Evolutionary conservation across 2,113 vertebrate species (phyloP), one percentile per base, ranked within the genome.

Genomic region (Solea solea): DNA sequence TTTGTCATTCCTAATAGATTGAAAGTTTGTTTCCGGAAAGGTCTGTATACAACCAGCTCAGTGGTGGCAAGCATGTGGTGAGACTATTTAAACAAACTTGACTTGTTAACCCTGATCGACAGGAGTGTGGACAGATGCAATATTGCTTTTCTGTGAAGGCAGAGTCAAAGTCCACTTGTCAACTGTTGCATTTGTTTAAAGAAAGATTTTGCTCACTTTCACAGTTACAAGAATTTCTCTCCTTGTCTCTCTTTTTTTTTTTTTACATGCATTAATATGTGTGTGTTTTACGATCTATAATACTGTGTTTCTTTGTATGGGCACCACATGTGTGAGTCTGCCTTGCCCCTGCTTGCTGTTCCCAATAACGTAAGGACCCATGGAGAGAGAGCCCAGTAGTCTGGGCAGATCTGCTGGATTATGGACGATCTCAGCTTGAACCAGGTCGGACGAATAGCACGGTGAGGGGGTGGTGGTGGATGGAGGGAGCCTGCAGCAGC

Each of bases 341-440:
- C 41, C 65, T 48, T 59, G 62, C 66, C 60, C 48, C 39, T 80
- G 70, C 67, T 78, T 76, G 75, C 59, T 64, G 68, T 76, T 76
- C 69, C 21, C 64, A 80, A 84, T 62, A 77, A 27, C 63, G 51
- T 16, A n/a, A 66, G 49, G 56, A 69, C 46, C 52, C 62, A 58
- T n/a, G 13, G 58, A 60, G 42, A 61, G 58, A 25, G 13, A 48
- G 40, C 15, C 76, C 50, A 66, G 60, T 76, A 40, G 65, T 73
- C 64, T 74, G 75, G 51, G 54, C 70, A 69, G 69, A 87, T 85
- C 73, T 81, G 82, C 53, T 87, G 84, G 84, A 91, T 89, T 88
- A 81, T 67, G 66, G 39, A 28, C 28, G 16, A 82, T 81, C 80
- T 75, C 74, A 16, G 61, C 63, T 70, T 3, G 39, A 82, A 82